Base-by-base conservation (phyloP, 1,140 invertebrate genomes). In the Diploscapter pachys region DNA sequence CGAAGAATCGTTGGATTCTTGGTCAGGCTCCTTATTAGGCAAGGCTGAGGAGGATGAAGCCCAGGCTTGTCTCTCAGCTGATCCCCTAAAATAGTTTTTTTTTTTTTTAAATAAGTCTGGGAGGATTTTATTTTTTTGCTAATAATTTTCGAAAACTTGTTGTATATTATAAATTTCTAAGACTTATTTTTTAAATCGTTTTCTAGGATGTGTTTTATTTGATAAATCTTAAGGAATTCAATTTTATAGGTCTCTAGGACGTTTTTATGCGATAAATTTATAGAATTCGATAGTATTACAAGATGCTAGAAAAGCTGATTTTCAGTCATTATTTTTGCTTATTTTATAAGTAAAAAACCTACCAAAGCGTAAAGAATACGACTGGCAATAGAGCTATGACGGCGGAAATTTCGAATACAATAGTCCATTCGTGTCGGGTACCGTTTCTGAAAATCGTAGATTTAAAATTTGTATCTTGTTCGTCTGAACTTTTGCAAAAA, bases 321-420 rank as follows among this genome's bases (percentile, higher is more conserved):
- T 31, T 31, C 31, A 31, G 31, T 31, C 31, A 31, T 31, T 31
- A n/a, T 31, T 31, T 31, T 31, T 31, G 80, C 8, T 63, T 55
- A 48, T 81, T 78, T 4, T 80, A 80, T 4, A 78, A 31, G 31
- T 31, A 31, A 31, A 31, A 31, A 31, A 31, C 80, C 55, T 81
- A 81, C 81, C 81, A 82, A 5, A 83, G 11, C 13, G 79, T 78
- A 64, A 82, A 82, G 75, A 82, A 83, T 67, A 82, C 54, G 2
- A 79, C 71, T 6, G 81, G 81, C 9, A 83, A 49, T 4, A 83
- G 54, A 9, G 81, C 81, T 2, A 82, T 78, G 55, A 82, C 72
- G 4, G 80, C 79, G 49, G 78, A 75, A 54, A 81, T 81, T 55
- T 79, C 75, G 71, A 82, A 82, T 52, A 82, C 82, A 48, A 82